Conservation (phyloP, 1,140 invertebrate genomes). For the Drosophila sp. region DNA sequence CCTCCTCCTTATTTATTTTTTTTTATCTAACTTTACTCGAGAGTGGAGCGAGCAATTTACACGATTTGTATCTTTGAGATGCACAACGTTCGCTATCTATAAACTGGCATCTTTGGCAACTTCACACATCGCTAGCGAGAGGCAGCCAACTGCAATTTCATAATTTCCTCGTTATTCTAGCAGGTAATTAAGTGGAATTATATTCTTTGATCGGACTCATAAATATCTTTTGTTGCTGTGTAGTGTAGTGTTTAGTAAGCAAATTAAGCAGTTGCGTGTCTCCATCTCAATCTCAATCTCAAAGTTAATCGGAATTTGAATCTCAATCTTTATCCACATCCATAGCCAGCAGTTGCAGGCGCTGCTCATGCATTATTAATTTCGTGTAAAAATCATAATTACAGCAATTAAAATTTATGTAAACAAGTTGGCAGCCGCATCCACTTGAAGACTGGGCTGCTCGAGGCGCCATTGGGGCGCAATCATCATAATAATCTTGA, state of each 20-base stretch:
- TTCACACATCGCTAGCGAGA: conserved; percentile 41
- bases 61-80: conserved; percentile 56
- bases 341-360: conserved; percentile 40
- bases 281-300: background rate
- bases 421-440: conserved; percentile 70
- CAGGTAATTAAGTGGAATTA: conserved; percentile 56
- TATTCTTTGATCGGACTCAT: conserved; percentile 1
- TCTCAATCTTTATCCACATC: conserved; percentile 17
- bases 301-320: too few species aligned
- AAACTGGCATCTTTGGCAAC: conserved; percentile 40
- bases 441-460: conserved; percentile 27
- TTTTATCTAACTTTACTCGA: background rate
- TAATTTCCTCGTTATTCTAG: conserved; percentile 50
- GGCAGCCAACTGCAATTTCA: conserved; percentile 50
- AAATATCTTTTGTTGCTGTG: conserved; percentile 38
- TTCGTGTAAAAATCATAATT: conserved; percentile 81
- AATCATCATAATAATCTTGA: conserved; percentile 61
- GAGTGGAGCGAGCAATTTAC: conserved; percentile 21
- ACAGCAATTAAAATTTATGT: conserved; percentile 79
- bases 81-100: conserved; percentile 42
- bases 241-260: conserved; percentile 18
- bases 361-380: conserved; percentile 77
- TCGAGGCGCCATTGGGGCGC: conserved; percentile 47
- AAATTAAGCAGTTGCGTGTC: conserved; percentile 37
- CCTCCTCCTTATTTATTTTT: conserved; percentile 19